Base-by-base conservation (phyloP, 2,888 invertebrate species). In the Drosophila subsilvestris region DNA sequence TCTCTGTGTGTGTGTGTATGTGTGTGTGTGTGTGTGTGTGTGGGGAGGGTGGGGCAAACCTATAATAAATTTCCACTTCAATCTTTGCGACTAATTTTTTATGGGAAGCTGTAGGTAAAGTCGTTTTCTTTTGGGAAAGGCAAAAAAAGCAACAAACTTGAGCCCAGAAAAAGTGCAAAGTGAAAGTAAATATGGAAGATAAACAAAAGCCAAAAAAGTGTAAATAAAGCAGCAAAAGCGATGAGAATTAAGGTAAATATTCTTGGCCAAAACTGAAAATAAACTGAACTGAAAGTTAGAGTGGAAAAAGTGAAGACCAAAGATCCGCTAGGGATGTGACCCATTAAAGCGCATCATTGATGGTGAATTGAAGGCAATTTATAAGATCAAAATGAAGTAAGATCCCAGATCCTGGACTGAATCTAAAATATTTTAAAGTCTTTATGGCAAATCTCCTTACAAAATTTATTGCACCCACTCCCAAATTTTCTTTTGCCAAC, bases 111-210 rank as follows among this genome's bases (percentile, higher is more conserved):
- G 14, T 14, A n/a, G 37, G 37, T 37, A 37, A 14, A 14, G 37
- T 14, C 29, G 17, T 47, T 48, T 25, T 27, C 14, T 18, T 32
- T 59, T 56, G 22, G 47, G 42, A 9, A 56, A 56, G 58, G 70
- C 48, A 65, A 65, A 65, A 65, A 56, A 65, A 43, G 42, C 57
- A 42, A 17, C 29, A 56, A 48, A 56, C 57, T 69, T 32, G 57
- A 56, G 42, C 29, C n/a, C 47, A 29, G 5, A 55, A n/a, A 54
- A 57, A 69, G 65, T 65, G 65, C 69, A 69, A 69, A 66, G 65
- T 66, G 65, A 66, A 66, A 69, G 70, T 66, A 70, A 66, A 66
- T 66, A 66, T 66, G 65, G 57, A 32, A 48, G 58, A 59, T 59
- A 66, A 49, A 66, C 69, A 65, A 43, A 69, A 7, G 48, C 22